A percentile compares a stretch with the other conserved stretches of the same genome.
These are phyloP conservation scores for Rhabdophis nuchalis DNA, from an alignment of 2,797 vertebrate species.

Conservation along the genomic window DNA sequence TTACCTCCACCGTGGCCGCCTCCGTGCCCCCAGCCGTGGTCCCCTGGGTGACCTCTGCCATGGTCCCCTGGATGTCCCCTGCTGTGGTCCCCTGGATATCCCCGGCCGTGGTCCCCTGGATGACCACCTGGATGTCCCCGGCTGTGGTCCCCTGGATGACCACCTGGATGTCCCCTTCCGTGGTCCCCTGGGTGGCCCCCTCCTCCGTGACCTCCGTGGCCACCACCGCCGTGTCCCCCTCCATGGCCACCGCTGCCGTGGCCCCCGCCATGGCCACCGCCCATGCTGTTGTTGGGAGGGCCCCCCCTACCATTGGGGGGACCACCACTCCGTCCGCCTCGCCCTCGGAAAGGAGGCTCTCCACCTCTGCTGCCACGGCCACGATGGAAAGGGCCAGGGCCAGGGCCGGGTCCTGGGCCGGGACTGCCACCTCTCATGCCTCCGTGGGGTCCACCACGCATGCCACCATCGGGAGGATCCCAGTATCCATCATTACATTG, in stretches of 20 bases:
- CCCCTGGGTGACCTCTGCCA: slow-evolving; percentile 43
- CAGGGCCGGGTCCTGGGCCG: slow-evolving; percentile 70
- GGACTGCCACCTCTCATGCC: slow-evolving; percentile 70
- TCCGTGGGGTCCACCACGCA: slow-evolving; percentile 64
- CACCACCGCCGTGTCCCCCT: slow-evolving; percentile 5
- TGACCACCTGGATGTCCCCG: slow-evolving; percentile 31
- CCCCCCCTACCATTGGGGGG: slow-evolving; percentile 76
- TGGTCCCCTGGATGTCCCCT: slow-evolving; percentile 30
- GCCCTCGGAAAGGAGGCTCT: slow-evolving; percentile 78
- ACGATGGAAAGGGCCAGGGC: slow-evolving; percentile 79
- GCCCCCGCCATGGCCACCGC: slow-evolving; percentile 60
- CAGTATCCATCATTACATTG: slow-evolving; percentile 85
- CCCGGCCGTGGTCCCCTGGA: slow-evolving; percentile 54
- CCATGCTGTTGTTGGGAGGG: slow-evolving; percentile 48
- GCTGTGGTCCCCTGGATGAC: slow-evolving; percentile 22
- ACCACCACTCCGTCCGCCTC: slow-evolving; percentile 74
- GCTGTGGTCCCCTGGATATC: slow-evolving; percentile 44
- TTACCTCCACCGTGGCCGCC: slow-evolving; percentile 73
- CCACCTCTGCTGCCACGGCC: slow-evolving; percentile 79
- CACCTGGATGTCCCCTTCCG: slow-evolving; percentile 21
- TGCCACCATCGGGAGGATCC: slow-evolving; percentile 78
- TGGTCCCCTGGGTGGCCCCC: slow-evolving; percentile 28
- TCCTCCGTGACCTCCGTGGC: background rate
- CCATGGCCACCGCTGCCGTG: slow-evolving; percentile 48
- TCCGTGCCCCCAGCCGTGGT: slow-evolving; percentile 65